These are phyloP conservation scores for Ochotona curzoniae DNA, from an alignment of 2,113 vertebrate species.

Conservation along the genomic window DNA sequence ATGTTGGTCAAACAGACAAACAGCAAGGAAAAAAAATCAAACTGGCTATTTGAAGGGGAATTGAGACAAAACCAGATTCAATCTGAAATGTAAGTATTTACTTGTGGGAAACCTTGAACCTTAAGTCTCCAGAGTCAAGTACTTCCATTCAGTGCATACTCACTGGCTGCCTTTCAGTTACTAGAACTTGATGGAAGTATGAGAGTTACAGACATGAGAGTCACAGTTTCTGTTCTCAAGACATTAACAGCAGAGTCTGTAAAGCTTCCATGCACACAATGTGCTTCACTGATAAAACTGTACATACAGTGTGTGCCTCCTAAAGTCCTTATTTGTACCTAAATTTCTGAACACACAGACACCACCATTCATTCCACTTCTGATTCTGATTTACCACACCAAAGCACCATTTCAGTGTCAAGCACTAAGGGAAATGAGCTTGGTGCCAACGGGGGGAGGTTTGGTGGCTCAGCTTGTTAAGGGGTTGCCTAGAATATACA, in stretches of 20 bases:
- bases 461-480: no score
- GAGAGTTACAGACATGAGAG: not conserved
- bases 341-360: not conserved
- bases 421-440: not conserved
- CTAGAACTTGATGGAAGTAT: not conserved
- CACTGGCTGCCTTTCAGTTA: not conserved
- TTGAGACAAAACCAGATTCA: not conserved
- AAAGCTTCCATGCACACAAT: not conserved
- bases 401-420: not conserved
- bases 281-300: not conserved
- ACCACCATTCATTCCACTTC: not conserved
- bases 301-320: no score
- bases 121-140: slow-evolving; percentile 18
- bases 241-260: not conserved
- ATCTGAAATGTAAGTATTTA: slow-evolving; percentile 37
- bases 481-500: no score
- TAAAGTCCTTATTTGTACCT: not conserved
- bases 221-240: slow-evolving; percentile 24
- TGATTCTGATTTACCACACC: slow-evolving; percentile 39
- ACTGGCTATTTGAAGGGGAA: no score
- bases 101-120: slow-evolving; percentile 35
- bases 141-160: slow-evolving; percentile 46
- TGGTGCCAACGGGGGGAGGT: no score
- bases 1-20: no score
- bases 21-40: no score